Evolutionary conservation across 2,888 invertebrate genomes (phyloP).

Genomic region (Melieria omissa): DNA sequence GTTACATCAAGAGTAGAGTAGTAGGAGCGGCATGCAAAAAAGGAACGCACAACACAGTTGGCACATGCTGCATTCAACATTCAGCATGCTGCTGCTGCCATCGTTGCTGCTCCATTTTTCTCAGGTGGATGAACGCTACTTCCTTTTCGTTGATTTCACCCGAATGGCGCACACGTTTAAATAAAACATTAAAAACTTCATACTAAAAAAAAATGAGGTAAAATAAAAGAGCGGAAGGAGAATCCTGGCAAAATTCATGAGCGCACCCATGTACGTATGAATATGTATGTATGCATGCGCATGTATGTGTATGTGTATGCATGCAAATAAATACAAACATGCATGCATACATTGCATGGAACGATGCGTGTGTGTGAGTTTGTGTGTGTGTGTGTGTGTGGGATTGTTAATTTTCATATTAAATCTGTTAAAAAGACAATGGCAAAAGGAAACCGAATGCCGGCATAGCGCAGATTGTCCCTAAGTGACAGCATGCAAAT

Average conservation of each 20-base stretch:
- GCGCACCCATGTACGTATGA: not conserved
- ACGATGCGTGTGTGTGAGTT: not conserved
- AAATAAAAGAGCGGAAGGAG: not conserved
- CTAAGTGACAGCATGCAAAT: constrained; percentile 29
- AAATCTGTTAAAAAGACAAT: constrained; percentile 56
- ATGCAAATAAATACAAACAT: not conserved
- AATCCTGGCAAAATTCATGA: constrained; percentile 1
- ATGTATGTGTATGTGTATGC: not conserved
- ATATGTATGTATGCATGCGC: not conserved
- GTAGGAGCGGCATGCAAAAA: not conserved
- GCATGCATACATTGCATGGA: not conserved
- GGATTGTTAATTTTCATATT: constrained; percentile 56
- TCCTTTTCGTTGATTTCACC: not conserved
- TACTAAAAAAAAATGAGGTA: not conserved
- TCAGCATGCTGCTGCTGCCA: not conserved
- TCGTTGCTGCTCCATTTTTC: constrained; percentile 17
- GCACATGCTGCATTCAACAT: not conserved
- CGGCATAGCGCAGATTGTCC: constrained; percentile 20
- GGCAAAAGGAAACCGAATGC: constrained; percentile 29
- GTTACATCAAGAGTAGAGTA: not conserved
- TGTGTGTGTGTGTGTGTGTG: not conserved
- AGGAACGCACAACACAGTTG: not conserved
- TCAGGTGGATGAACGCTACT: constrained; percentile 20
- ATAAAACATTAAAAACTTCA: constrained; percentile 7
- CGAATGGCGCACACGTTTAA: not conserved